Percentiles rank a stretch among this genome's conserved stretches.
These are phyloP conservation scores for Sisyra terminalis DNA, from an alignment of 2,888 invertebrate species.

Conservation along the genomic window DNA sequence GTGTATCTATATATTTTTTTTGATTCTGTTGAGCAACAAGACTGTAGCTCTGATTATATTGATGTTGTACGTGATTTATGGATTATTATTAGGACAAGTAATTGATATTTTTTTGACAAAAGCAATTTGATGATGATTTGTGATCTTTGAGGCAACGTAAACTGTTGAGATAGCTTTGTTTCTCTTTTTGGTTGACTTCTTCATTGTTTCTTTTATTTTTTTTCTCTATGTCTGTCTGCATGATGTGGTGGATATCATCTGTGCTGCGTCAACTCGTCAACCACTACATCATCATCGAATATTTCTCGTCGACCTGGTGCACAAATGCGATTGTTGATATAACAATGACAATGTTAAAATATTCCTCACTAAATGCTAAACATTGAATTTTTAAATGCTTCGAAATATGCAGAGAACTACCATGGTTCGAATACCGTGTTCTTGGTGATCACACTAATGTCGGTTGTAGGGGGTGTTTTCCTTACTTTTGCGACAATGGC, in stretches of 20 bases:
- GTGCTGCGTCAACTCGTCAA: conserved; percentile 12
- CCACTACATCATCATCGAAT: conserved; percentile 20
- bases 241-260: conserved; percentile 24
- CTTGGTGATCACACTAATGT: conserved; percentile 95
- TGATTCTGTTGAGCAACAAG: neutral
- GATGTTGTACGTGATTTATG: conserved; percentile 4
- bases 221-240: conserved; percentile 37
- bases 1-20: too few relatives aligned
- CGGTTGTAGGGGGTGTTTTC: conserved; percentile 98
- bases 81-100: neutral
- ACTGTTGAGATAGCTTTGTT: conserved; percentile 10
- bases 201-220: conserved; percentile 34
- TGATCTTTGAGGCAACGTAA: neutral
- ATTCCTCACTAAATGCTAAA: too few relatives aligned
- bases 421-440: conserved; percentile 95
- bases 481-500: conserved; percentile 97
- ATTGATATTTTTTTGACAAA: neutral
- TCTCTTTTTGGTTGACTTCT: conserved; percentile 36
- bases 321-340: conserved; percentile 4
- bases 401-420: conserved; percentile 66
- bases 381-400: neutral
- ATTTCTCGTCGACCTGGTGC: conserved; percentile 18
- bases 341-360: too few relatives aligned
- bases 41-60: conserved; percentile 9
- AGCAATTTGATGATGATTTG: neutral